Evolutionary conservation across 2,113 vertebrate genomes (phyloP), one percentile per base, ranked within the genome.

Genomic region (Burhinus bistriatus): DNA sequence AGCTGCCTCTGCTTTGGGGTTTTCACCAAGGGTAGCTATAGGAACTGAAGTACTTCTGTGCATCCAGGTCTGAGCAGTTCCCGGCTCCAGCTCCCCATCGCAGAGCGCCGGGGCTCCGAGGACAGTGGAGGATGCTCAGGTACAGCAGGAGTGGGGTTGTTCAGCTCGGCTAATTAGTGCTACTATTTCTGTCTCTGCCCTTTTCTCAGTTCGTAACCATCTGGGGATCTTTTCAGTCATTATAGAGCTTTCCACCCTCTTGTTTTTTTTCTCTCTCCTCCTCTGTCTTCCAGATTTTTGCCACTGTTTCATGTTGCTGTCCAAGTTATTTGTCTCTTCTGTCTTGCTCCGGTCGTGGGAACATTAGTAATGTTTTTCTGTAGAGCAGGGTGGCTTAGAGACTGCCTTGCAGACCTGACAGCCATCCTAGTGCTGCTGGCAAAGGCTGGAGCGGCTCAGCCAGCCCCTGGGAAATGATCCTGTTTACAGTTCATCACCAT

Each of bases 251-350:
- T 91, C 90, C 66, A 77, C 82, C 36, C 78, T 76, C 91, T 83
- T 95, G 44, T 42, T 62, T 45, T 45, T 76, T 52, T 57, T 78
- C 27, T 75, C 65, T 91, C 52, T 87, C 36, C 70, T 93, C 51
- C 73, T 47, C 78, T 93, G 89, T 91, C 84, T 91, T 85, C 89
- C 93, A 96, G 87, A 94, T 95, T 96, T 96, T 91, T 95, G 93
- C 93, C 84, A 87, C 93, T 95, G 81, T 95, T 96, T 94, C 82
- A 65, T 26, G 27, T 36, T 65, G 36, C 58, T 6, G 2, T 83
- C 95, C 92, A 94, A 95, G 75, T 93, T 93, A 85, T 91, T 96
- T 94, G 78, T 95, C 84, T 96, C 38, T 84, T 87, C 84, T 83
- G 70, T 61, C 93, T 91, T 94, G 73, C 93, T 93, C 78, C 0